These are phyloP conservation scores for Leptinotarsa tumamoca DNA, from an alignment of 2,888 invertebrate genomes.

Conservation along the genomic window DNA sequence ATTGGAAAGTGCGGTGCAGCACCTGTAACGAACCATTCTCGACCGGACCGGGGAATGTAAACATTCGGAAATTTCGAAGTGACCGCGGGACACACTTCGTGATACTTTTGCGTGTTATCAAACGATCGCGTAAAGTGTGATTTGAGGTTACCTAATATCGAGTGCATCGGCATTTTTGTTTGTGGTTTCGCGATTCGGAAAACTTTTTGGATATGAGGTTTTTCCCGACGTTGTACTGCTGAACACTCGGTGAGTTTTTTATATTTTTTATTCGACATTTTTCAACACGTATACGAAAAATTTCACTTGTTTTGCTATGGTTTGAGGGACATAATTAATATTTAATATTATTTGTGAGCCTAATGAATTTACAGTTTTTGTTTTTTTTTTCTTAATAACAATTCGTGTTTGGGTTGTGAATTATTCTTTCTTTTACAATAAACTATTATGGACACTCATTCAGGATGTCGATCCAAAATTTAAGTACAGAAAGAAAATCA, in stretches of 20 bases:
- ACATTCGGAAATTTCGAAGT: constrained; percentile 33
- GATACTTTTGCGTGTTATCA: constrained; percentile 34
- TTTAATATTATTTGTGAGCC: too few relatives aligned
- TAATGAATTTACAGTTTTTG: too few relatives aligned
- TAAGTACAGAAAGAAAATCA: too few relatives aligned
- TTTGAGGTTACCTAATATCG: constrained; percentile 32
- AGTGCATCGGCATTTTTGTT: constrained; percentile 17
- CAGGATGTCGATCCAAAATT: too few relatives aligned
- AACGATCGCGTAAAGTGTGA: constrained; percentile 36
- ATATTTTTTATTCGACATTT: not conserved
- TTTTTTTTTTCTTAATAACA: too few relatives aligned
- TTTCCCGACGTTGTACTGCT: not conserved
- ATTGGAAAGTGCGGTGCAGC: constrained; percentile 35
- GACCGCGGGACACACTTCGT: constrained; percentile 36
- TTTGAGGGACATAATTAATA: too few relatives aligned
- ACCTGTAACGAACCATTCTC: constrained; percentile 32
- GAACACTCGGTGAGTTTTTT: constrained; percentile 13
- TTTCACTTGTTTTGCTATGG: too few relatives aligned
- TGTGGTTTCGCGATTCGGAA: constrained; percentile 3
- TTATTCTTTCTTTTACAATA: too few relatives aligned
- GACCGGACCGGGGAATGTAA: constrained; percentile 33
- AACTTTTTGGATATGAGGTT: constrained; percentile 19
- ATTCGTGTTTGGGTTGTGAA: too few relatives aligned
- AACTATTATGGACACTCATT: too few relatives aligned
- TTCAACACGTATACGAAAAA: too few relatives aligned